Conservation (phyloP, 1,140 invertebrate genomes). For the Stratiolaelaps scimitus region DNA sequence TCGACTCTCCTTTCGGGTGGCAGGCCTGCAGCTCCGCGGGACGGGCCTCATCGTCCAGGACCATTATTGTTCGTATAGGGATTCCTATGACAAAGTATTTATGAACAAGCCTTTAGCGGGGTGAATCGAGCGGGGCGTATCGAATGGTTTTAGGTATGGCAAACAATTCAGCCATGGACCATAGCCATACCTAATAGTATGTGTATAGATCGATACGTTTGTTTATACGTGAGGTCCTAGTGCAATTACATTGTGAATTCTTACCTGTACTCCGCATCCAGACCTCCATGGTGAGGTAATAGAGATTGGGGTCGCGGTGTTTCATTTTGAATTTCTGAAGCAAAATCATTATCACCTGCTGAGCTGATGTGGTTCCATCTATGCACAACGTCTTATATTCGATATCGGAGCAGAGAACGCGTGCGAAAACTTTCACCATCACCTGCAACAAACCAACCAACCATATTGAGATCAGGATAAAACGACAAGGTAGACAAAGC, state of each 20-base stretch:
- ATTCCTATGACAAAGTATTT: constrained; percentile 48
- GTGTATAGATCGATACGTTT: too few species aligned
- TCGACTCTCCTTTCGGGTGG: constrained; percentile 76
- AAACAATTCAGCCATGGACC: too few species aligned
- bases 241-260: neutral
- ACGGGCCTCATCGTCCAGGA: constrained; percentile 70
- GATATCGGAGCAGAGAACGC: constrained; percentile 71
- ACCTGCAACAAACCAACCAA: constrained; percentile 51
- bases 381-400: constrained; percentile 83
- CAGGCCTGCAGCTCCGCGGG: constrained; percentile 77
- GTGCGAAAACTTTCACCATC: constrained; percentile 76
- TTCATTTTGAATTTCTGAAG: constrained; percentile 78
- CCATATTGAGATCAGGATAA: too few species aligned
- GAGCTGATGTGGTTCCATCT: constrained; percentile 66
- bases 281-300: constrained; percentile 84
- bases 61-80: constrained; percentile 55
- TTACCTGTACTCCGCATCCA: constrained; percentile 50
- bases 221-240: neutral
- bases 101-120: too few species aligned
- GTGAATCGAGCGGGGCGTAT: too few species aligned
- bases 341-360: constrained; percentile 67
- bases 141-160: too few species aligned
- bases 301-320: constrained; percentile 76
- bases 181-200: too few species aligned
- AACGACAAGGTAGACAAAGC: too few species aligned